These are phyloP conservation scores for Paracyprichromis sp. DNA, from an alignment of 2,113 vertebrate species.

Conservation along the genomic window DNA sequence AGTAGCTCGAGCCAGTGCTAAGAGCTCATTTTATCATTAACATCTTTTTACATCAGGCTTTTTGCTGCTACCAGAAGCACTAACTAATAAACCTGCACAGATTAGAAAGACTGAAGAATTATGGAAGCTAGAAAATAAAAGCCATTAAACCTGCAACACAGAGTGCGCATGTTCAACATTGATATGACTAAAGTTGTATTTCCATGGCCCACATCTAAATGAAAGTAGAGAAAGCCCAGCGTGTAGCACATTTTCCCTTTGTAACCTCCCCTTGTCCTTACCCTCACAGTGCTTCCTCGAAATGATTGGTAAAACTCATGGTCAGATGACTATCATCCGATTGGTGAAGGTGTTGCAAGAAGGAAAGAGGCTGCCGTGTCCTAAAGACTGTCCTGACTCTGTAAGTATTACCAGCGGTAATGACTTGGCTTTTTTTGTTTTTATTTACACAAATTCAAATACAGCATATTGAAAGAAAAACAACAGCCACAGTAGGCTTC, in stretches of 20 bases:
- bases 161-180: neutral
- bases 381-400: conserved; percentile 75
- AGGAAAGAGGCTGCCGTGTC: conserved; percentile 79
- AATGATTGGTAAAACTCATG: conserved; percentile 87
- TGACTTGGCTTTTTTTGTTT: neutral
- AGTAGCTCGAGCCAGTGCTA: neutral
- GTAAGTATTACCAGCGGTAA: conserved; percentile 56
- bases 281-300: conserved; percentile 79
- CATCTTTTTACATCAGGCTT: neutral
- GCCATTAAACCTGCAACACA: neutral
- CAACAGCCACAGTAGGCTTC: neutral
- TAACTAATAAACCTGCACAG: neutral
- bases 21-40: neutral
- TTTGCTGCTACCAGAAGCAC: neutral
- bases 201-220: neutral
- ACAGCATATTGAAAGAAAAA: neutral
- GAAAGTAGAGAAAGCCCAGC: neutral
- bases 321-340: conserved; percentile 91
- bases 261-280: neutral
- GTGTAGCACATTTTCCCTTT: neutral
- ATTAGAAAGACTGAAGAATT: neutral
- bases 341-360: conserved; percentile 81
- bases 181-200: neutral
- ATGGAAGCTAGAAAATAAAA: neutral
- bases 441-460: neutral